phyloP scores from a whole-genome alignment of 2,113 vertebrate species.

The Pelmatolapia mariae region DNA sequence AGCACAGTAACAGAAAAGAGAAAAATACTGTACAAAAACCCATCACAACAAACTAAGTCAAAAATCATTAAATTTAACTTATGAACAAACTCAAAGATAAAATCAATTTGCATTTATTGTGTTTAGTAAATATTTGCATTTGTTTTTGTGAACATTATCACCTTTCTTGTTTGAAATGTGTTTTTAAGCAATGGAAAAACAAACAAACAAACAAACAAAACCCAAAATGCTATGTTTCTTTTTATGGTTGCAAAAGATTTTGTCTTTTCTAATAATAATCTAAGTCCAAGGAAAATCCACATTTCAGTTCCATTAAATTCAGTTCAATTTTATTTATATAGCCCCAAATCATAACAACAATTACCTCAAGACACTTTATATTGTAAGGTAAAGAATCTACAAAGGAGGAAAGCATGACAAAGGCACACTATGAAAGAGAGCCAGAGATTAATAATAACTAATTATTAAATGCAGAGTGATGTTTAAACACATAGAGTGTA shows the following conservation, averaged over 20 bases:
- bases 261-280: background rate
- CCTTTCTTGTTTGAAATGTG: accelerated
- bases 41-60: background rate
- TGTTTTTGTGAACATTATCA: background rate
- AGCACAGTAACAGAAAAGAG: accelerated
- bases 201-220: background rate
- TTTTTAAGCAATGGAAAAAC: background rate
- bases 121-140: background rate
- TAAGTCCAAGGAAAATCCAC: accelerated
- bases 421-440: too few species aligned
- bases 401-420: accelerated
- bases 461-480: too few species aligned
- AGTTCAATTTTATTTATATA: background rate
- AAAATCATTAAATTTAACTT: background rate
- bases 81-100: background rate
- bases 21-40: background rate
- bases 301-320: background rate
- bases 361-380: background rate
- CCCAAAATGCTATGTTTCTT: background rate
- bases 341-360: background rate
- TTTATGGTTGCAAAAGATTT: background rate
- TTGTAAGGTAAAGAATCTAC: background rate
- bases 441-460: too few species aligned
- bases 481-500: too few species aligned
- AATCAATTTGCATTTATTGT: background rate